Base-by-base conservation (phyloP, 1,140 invertebrate species). In the Thaumetopoea pityocampa region DNA sequence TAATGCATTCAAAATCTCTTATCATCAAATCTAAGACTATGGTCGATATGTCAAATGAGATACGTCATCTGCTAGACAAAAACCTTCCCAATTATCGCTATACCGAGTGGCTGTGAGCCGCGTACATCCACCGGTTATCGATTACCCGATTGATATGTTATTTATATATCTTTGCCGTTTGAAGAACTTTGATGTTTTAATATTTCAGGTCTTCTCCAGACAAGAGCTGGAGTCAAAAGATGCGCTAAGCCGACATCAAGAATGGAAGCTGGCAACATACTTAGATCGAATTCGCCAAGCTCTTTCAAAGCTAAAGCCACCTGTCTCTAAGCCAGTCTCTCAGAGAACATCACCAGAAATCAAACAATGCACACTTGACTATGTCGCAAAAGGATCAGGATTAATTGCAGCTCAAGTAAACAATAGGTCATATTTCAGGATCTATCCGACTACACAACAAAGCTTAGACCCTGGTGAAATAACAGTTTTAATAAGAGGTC, bases 361-460 rank as follows among this genome's bases (percentile, higher is more conserved):
- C 17, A 52, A 48, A 17, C 69, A 81, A 54, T 81, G 81, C 42
- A 85, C 80, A n/a, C 57, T 85, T 4, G 80, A 85, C 46, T 89
- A 88, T 45, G 67, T 88, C 1, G 87, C 86, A 6, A 78, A 83
- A 58, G 88, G 88, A 12, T 88, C 88, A 59, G 88, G 88, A 2
- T 67, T 89, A 9, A 67, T 84, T 19, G 83, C 85, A 17, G 86
- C 86, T 9, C 86, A 87, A 62, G 63, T 85, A 30, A 77, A 86
- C 30, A 77, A 80, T 37, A 86, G 85, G 69, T 59, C 76, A 24
- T 65, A 67, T 28, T 87, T 87, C 51, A 87, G 85, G 58, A 62
- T 87, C 34, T 87, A 86, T 42, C 82, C 85, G 5, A 82, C 83
- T 7, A 66, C 76, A 26, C 83, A 86, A 58, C 85, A 86, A 67